Conservation (phyloP, 1,140 invertebrate genomes). For the Dendrolimus punctatus region DNA sequence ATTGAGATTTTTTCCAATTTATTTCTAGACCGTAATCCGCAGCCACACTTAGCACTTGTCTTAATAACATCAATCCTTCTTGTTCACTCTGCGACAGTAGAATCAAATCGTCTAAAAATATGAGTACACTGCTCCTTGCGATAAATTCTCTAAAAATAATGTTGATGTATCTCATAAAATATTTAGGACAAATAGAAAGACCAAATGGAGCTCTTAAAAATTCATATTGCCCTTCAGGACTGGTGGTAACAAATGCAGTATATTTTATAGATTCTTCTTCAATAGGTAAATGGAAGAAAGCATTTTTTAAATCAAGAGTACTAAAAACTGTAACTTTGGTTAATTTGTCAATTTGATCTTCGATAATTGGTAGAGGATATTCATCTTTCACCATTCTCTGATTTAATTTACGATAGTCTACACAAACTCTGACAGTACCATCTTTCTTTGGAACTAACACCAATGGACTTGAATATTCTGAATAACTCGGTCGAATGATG, state of each 20-base stretch:
- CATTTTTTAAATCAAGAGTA: slow-evolving; percentile 19
- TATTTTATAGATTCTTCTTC: slow-evolving; percentile 16
- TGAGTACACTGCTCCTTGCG: too few species aligned
- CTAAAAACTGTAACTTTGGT: slow-evolving; percentile 9
- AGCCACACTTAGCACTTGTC: too few species aligned
- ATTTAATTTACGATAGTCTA: slow-evolving; percentile 14
- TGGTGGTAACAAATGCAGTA: slow-evolving; percentile 21
- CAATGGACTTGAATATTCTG: slow-evolving; percentile 6
- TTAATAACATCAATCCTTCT: too few species aligned
- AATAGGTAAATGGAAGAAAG: slow-evolving; percentile 18
- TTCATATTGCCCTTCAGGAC: slow-evolving; percentile 12
- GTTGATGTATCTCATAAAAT: too few species aligned
- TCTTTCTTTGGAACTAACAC: slow-evolving; percentile 8
- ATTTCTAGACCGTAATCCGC: too few species aligned
- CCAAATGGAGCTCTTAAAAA: slow-evolving; percentile 12
- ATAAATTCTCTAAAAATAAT: too few species aligned
- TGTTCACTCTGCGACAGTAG: too few species aligned
- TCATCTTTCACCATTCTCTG: slow-evolving; percentile 18
- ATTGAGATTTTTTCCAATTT: too few species aligned
- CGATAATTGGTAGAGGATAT: slow-evolving; percentile 16
- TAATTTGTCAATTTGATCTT: slow-evolving; percentile 17
- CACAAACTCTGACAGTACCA: slow-evolving; percentile 3
- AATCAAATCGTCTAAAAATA: too few species aligned
- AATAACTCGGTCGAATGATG: slow-evolving; percentile 21
- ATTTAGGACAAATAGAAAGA: slow-evolving; percentile 2